Evolutionary conservation across 2,888 invertebrate genomes (phyloP), one percentile per base, ranked within the genome.

Genomic region (Balanococcus diminutus): DNA sequence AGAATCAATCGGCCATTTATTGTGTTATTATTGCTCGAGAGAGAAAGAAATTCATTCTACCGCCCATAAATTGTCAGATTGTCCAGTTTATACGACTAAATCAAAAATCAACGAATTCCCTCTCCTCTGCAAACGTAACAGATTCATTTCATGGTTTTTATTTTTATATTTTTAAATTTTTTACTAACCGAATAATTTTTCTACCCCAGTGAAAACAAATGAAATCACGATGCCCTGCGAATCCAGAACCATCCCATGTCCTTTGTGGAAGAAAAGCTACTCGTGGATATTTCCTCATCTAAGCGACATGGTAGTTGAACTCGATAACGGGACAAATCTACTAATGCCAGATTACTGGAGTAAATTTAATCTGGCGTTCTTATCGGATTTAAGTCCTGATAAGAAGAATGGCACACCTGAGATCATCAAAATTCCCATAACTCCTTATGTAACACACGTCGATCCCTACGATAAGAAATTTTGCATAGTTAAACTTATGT

Each of bases 91-190:
- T 14, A 56, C 82, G 19, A 51, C 14, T 6, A 79, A 11, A 32
- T 36, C 2, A n/a, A 32, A 82, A 14, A 51, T 32, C 2, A 51
- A 51, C 5, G 32, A 82, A 22, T 51, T 31, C 56, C 31, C 82
- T 14, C 1, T 28, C 8, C 82, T 82, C 9, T 82, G 82, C 32
- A 82, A 82, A 56, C n/a, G 82, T 82, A 56, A 56, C 8, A 2
- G 9, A 28, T 56, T 79, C 11, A 9, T 2, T 67, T 28, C 11
- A 22, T 61, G n/a, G n/a, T n/a, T n/a, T n/a, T n/a, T n/a, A n/a
- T 51, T 11, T 61, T 61, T 61, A n/a, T n/a, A n/a, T n/a, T n/a
- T n/a, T n/a, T n/a, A n/a, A n/a, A n/a, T n/a, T n/a, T n/a, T n/a
- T n/a, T 8, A 19, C 11, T 25, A 28, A 67, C 16, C 28, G 2